Conservation (phyloP, 53 echinoderm and acorn worm species). For the Apostichopus leukothele region DNA sequence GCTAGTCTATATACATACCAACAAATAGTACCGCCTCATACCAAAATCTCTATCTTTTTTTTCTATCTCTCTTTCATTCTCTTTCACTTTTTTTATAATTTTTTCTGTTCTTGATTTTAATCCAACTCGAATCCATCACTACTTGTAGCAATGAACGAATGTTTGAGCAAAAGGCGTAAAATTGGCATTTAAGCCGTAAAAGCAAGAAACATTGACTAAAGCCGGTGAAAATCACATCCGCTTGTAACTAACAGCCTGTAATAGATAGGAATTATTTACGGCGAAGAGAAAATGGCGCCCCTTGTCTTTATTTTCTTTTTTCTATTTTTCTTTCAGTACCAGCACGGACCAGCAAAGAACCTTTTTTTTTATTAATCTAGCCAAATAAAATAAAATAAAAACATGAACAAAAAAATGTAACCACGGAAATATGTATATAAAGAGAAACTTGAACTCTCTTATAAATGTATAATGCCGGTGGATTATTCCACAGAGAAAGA, state of each 20-base stretch:
- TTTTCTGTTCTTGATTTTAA: neutral
- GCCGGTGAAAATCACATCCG: slow-evolving; percentile 33
- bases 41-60: too few species aligned
- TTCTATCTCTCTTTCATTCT: neutral
- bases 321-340: too few species aligned
- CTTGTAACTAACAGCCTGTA: slow-evolving; percentile 31
- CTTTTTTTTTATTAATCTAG: too few species aligned
- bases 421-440: too few species aligned
- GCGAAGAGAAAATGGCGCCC: slow-evolving; percentile 8
- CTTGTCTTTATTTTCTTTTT: neutral
- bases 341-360: too few species aligned
- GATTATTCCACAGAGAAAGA: neutral
- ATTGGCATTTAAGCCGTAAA: slow-evolving; percentile 35
- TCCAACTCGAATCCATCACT: neutral
- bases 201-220: slow-evolving; percentile 31
- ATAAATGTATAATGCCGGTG: neutral
- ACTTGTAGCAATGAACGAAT: slow-evolving; percentile 41
- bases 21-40: too few species aligned
- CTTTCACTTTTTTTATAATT: neutral
- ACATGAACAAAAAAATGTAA: too few species aligned
- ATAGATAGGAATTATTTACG: slow-evolving; percentile 33
- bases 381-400: too few species aligned
- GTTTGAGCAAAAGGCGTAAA: slow-evolving; percentile 41
- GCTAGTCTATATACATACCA: neutral
- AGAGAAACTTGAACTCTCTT: too few species aligned